Base-by-base conservation (phyloP, 1,140 invertebrate species). In the Physella acuta region DNA sequence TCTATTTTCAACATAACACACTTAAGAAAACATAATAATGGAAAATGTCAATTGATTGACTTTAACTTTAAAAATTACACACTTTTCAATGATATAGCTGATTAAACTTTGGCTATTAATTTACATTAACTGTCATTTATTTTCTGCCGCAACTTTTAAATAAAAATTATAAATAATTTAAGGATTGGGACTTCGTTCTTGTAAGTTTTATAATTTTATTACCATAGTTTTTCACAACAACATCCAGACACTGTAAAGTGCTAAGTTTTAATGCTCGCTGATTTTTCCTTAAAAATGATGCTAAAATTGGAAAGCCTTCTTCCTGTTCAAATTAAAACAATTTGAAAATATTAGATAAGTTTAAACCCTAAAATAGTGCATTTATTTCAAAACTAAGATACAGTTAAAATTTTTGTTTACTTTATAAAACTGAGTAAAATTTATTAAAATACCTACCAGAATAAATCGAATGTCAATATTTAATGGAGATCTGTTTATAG, bases 211-310 rank as follows among this genome's bases (percentile, higher is more conserved):
- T 1, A 49, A 75, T 67, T n/a, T n/a, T n/a, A n/a, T 88, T 87
- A 75, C 90, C 91, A 81, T 95, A 96, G 81, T 94, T 93, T 67
- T 91, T 90, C 16, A 95, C 91, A 36, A 99, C 86, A 20, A 94
- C 94, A 79, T 98, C 94, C 11, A 99, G 85, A 61, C 99, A 88
- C 49, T 92, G 91, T 5, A 99, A 85, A 0, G 97, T 97, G 60
- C 91, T 91, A 4, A 99, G 85, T 86, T 98, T 97, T 26, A 99
- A 85, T 30, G 95, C 93, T 73, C 97, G 88, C 82, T 99, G 95
- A 87, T 99, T 99, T 86, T 99, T 99, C 49, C 97, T 88, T 60
- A 99, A 85, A 80, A 99, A 99, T 5, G 94, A 93, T 11, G 95
- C 94, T 33, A 98, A 86, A 71, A 97, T 92, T 28, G 94, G 93